These are phyloP conservation scores for Acanthopleura granulata DNA, from an alignment of 2,888 invertebrate species.

Conservation along the genomic window DNA sequence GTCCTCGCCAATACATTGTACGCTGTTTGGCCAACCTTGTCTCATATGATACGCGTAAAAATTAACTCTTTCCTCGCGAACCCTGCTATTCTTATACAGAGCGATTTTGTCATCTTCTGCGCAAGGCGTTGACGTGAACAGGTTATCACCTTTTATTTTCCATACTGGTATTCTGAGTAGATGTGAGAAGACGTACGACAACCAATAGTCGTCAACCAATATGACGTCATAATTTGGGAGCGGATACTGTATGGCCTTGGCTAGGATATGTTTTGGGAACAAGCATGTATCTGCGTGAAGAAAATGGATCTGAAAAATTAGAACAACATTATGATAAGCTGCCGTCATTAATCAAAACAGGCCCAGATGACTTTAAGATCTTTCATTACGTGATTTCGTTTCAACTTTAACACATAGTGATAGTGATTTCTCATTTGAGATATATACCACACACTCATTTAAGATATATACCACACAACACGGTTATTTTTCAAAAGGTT, in stretches of 20 bases:
- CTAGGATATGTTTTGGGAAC: constrained; percentile 5
- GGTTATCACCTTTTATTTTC: constrained; percentile 13
- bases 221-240: constrained; percentile 20
- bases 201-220: constrained; percentile 20
- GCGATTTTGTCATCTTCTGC: constrained; percentile 14
- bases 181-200: constrained; percentile 1
- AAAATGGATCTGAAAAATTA: constrained; percentile 14
- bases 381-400: too few relatives aligned
- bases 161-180: constrained; percentile 10
- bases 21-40: constrained; percentile 20
- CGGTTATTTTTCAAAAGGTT: too few relatives aligned
- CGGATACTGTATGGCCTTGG: neutral
- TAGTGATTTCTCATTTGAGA: too few relatives aligned
- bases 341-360: too few relatives aligned
- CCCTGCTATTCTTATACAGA: neutral
- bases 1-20: neutral
- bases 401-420: too few relatives aligned
- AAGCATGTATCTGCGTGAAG: constrained; percentile 18
- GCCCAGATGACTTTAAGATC: too few relatives aligned
- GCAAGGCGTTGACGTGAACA: constrained; percentile 13
- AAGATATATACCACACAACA: too few relatives aligned
- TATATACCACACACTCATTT: too few relatives aligned
- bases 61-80: constrained; percentile 18
- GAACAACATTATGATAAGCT: too few relatives aligned
- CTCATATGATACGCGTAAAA: constrained; percentile 18